These are phyloP conservation scores for Percina caprodes DNA, from an alignment of 2,113 vertebrate species.

Conservation along the genomic window DNA sequence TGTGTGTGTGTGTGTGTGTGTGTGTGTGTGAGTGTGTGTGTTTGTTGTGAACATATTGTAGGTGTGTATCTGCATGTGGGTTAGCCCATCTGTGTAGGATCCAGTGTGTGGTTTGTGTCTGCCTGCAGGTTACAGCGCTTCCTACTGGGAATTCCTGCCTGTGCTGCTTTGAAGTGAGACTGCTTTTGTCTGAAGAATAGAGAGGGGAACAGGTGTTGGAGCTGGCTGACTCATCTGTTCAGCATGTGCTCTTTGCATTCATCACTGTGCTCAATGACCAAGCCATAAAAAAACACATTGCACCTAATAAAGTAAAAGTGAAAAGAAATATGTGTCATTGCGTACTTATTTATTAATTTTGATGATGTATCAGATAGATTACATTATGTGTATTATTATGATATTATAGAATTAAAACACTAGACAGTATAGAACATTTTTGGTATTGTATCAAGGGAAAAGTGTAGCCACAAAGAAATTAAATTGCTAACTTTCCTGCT, in stretches of 20 bases:
- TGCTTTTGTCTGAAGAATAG: slow-evolving; percentile 50
- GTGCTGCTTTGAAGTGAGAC: slow-evolving; percentile 56
- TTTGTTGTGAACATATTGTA: slow-evolving; percentile 2
- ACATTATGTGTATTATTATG: neutral
- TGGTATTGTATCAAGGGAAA: neutral
- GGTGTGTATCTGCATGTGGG: slow-evolving; percentile 8
- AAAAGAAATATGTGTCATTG: slow-evolving; percentile 18
- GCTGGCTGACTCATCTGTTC: slow-evolving; percentile 70
- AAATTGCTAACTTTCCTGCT: neutral
- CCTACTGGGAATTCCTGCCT: slow-evolving; percentile 50
- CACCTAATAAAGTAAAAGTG: slow-evolving; percentile 45
- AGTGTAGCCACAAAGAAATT: slow-evolving; percentile 2
- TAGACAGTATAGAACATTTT: neutral
- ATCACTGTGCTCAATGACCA: slow-evolving; percentile 39
- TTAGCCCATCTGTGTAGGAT: neutral
- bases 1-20: slow-evolving; percentile 27
- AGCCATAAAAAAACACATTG: slow-evolving; percentile 16
- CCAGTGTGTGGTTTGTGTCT: slow-evolving; percentile 15
- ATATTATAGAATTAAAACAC: slow-evolving; percentile 1
- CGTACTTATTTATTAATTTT: neutral
- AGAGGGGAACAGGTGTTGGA: slow-evolving; percentile 60
- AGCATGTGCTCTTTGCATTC: slow-evolving; percentile 57
- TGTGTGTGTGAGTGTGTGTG: slow-evolving; percentile 5
- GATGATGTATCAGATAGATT: neutral
- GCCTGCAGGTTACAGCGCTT: slow-evolving; percentile 42